Conservation (phyloP, 2,113 vertebrate species). For the Centropus unirufus region DNA sequence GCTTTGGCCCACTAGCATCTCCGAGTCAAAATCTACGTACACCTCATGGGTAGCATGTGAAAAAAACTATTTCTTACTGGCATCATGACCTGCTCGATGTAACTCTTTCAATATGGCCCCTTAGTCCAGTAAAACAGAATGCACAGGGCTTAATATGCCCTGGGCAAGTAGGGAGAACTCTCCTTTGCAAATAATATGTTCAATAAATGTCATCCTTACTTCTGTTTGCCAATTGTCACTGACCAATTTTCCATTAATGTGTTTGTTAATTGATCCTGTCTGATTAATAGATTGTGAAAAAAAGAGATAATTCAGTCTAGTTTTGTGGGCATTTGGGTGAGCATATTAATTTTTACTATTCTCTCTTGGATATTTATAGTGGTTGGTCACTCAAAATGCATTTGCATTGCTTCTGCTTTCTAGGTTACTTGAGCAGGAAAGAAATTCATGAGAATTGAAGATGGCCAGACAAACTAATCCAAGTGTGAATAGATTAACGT, state of each 20-base stretch:
- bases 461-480: slow-evolving; percentile 2
- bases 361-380: neutral
- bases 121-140: neutral
- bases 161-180: neutral
- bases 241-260: neutral
- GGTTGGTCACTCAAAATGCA: neutral
- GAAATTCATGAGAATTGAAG: neutral
- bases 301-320: neutral
- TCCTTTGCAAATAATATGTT: neutral
- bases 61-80: neutral
- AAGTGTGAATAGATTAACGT: neutral
- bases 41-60: neutral
- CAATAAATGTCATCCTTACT: neutral
- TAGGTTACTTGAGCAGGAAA: neutral
- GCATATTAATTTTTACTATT: neutral
- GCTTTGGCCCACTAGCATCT: neutral
- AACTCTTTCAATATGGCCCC: neutral
- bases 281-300: neutral
- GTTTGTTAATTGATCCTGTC: neutral
- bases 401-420: neutral
- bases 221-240: neutral
- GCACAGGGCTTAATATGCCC: neutral
- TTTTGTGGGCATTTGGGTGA: neutral
- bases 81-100: neutral
- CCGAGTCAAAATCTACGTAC: neutral